These are phyloP conservation scores for Rhipidura dahli DNA, from an alignment of 2,113 vertebrate genomes.

Conservation along the genomic window DNA sequence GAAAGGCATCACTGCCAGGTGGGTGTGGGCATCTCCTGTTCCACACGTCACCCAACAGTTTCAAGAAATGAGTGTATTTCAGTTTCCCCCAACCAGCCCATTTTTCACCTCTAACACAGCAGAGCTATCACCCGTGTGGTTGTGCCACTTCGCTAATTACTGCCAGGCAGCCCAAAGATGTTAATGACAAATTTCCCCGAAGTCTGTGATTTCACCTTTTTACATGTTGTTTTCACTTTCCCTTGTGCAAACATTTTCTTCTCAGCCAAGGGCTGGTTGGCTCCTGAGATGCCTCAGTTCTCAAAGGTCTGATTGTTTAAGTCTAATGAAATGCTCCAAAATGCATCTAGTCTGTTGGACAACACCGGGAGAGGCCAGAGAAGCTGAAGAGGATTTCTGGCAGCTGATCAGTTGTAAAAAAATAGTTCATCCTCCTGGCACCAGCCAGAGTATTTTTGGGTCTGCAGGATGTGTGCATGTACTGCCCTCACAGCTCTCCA, in stretches of 20 bases:
- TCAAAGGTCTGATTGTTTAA: background rate
- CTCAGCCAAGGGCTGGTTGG: background rate
- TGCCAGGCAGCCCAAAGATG: background rate
- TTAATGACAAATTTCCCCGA: background rate
- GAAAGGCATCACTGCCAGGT: background rate
- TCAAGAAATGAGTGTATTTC: background rate
- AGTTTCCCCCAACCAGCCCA: background rate
- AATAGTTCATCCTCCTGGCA: background rate
- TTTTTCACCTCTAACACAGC: background rate
- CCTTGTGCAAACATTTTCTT: background rate
- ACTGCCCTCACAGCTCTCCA: background rate
- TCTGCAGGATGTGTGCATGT: background rate
- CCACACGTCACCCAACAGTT: fast-evolving
- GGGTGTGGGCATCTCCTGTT: fast-evolving
- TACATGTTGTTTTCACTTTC: background rate
- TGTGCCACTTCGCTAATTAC: background rate
- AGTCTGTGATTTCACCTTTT: background rate
- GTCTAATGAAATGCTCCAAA: background rate
- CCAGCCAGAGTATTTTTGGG: background rate
- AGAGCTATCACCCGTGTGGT: fast-evolving
- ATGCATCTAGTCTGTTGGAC: background rate
- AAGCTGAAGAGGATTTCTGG: background rate
- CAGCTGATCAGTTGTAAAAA: background rate
- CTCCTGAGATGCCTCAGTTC: background rate
- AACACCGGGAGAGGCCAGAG: background rate